These are phyloP conservation scores for Myotis daubentonii DNA, from an alignment of 2,797 vertebrate genomes.

Conservation along the genomic window DNA sequence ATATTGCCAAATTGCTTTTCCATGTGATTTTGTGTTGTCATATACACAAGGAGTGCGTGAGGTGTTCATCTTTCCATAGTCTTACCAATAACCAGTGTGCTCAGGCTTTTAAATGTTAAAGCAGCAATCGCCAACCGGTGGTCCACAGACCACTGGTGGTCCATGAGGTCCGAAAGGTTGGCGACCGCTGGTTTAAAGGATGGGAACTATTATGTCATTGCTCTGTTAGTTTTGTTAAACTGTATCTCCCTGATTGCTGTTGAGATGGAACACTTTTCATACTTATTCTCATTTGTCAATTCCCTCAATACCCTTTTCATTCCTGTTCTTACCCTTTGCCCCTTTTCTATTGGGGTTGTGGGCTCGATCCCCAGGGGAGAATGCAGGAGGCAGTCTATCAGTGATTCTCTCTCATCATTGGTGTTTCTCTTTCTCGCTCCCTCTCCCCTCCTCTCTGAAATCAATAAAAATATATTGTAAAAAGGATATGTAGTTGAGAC, in stretches of 20 bases:
- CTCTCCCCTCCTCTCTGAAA: too few relatives aligned
- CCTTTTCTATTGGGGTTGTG: background rate
- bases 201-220: background rate
- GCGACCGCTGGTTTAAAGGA: background rate
- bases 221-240: background rate
- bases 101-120: background rate
- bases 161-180: too few relatives aligned
- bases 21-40: background rate
- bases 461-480: too few relatives aligned
- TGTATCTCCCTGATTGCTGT: background rate
- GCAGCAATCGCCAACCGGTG: too few relatives aligned
- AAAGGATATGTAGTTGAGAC: background rate
- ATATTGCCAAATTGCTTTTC: slow-evolving; percentile 7
- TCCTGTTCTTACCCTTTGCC: background rate
- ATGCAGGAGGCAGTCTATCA: too few relatives aligned
- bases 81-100: background rate
- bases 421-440: too few relatives aligned
- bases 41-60: background rate
- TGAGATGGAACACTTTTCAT: background rate
- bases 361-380: too few relatives aligned
- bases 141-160: too few relatives aligned
- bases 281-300: background rate
- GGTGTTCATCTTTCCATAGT: background rate
- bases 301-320: background rate
- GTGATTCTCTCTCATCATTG: too few relatives aligned